These are phyloP conservation scores for Falco naumanni DNA, from an alignment of 2,797 vertebrate species.

Conservation along the genomic window DNA sequence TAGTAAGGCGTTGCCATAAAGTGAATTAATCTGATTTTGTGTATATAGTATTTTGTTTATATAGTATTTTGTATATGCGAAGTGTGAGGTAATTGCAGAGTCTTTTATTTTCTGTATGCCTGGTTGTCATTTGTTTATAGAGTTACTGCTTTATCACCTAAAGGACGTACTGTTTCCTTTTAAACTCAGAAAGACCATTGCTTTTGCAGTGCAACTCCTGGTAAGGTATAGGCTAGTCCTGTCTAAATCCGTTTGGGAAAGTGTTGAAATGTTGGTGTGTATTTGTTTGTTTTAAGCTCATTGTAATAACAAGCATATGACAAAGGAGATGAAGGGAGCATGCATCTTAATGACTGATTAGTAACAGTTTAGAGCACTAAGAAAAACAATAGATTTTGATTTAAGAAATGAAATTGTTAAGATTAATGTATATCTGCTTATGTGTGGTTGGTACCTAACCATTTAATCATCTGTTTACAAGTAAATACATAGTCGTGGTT, in stretches of 20 bases:
- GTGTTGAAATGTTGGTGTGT: neutral
- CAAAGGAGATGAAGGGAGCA: neutral
- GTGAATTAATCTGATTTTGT: neutral
- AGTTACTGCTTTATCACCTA: neutral
- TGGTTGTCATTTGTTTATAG: neutral
- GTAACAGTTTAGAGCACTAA: neutral
- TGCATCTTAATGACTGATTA: conserved; percentile 1
- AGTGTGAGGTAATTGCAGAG: neutral
- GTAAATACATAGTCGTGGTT: neutral
- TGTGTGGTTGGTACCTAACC: neutral
- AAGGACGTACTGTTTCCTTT: neutral
- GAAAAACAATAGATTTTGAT: neutral
- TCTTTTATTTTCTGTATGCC: neutral
- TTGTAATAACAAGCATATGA: conserved; percentile 1
- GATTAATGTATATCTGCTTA: neutral
- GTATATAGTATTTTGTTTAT: neutral
- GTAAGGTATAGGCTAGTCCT: neutral
- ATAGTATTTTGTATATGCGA: neutral
- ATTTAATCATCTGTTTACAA: neutral
- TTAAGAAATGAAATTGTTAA: neutral
- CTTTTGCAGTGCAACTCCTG: neutral
- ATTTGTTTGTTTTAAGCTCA: neutral
- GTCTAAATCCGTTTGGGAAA: neutral
- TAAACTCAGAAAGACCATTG: neutral
- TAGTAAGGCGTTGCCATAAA: neutral